Evolutionary conservation across 1,140 invertebrate genomes (phyloP).

Genomic region (Drosophila pseudoananassae): DNA sequence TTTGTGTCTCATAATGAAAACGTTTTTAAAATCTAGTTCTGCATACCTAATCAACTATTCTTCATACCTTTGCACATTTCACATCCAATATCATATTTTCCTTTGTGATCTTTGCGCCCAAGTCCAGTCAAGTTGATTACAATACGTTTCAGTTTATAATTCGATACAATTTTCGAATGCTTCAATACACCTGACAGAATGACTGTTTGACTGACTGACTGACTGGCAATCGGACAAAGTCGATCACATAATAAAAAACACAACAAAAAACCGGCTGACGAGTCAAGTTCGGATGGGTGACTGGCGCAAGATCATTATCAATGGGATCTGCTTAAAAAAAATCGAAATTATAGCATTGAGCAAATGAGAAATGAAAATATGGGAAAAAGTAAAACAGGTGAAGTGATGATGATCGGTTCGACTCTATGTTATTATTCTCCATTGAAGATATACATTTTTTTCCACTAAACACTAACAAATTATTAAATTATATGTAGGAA

Average conservation of each 20-base stretch:
- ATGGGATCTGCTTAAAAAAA: slow-evolving; percentile 55
- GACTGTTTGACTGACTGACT: slow-evolving; percentile 9
- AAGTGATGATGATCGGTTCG: slow-evolving; percentile 50
- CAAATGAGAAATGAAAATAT: slow-evolving; percentile 27
- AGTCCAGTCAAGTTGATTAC: slow-evolving; percentile 32
- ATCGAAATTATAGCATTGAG: slow-evolving; percentile 60
- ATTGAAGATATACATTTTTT: slow-evolving; percentile 18
- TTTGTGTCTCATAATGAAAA: background rate
- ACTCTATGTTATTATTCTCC: slow-evolving; percentile 45
- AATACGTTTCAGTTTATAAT: slow-evolving; percentile 38
- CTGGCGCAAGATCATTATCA: slow-evolving; percentile 58
- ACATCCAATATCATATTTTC: slow-evolving; percentile 13
- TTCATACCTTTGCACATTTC: slow-evolving; percentile 16
- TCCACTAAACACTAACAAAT: slow-evolving; percentile 47
- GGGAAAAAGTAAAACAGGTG: slow-evolving; percentile 49
- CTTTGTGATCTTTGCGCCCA: slow-evolving; percentile 19
- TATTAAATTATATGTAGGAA: slow-evolving; percentile 29
- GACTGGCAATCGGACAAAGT: slow-evolving; percentile 19
- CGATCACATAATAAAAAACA: slow-evolving; percentile 30
- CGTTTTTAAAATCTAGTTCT: background rate
- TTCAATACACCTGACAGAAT: slow-evolving; percentile 52
- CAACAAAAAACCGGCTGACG: slow-evolving; percentile 38
- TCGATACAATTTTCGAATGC: slow-evolving; percentile 61
- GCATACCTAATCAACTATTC: background rate
- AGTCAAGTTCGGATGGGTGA: slow-evolving; percentile 58